Conservation (phyloP, 2,113 vertebrate genomes). For the Hippocampus barbouri region DNA sequence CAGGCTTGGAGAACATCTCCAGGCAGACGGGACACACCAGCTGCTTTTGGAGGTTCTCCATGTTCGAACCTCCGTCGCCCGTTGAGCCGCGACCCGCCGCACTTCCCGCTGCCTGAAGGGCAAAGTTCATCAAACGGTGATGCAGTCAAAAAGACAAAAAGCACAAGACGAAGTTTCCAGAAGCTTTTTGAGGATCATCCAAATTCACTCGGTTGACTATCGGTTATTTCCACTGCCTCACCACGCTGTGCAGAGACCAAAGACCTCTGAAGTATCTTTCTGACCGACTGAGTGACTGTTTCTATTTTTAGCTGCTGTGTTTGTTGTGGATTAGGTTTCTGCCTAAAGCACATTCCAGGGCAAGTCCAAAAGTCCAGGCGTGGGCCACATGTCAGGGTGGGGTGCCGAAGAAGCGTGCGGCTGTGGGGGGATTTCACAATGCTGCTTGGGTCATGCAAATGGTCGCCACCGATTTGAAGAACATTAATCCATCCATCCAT, state of each 20-base stretch:
- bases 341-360: slow-evolving; percentile 48
- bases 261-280: slow-evolving; percentile 13
- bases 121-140: slow-evolving; percentile 78
- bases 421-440: no score
- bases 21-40: slow-evolving; percentile 79
- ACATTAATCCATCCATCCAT: no score
- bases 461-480: no score
- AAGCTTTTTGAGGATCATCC: background rate
- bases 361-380: slow-evolving; percentile 10
- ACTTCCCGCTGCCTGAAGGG: slow-evolving; percentile 56
- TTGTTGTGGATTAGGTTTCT: slow-evolving; percentile 68
- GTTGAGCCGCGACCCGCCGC: background rate
- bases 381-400: background rate
- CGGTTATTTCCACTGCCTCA: slow-evolving; percentile 5
- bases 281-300: slow-evolving; percentile 7
- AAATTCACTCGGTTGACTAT: slow-evolving; percentile 23
- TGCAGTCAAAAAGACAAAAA: background rate
- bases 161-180: background rate
- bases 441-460: no score
- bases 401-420: no score
- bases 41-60: slow-evolving; percentile 85
- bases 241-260: slow-evolving; percentile 18
- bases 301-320: slow-evolving; percentile 65
- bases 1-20: slow-evolving; percentile 80
- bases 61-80: slow-evolving; percentile 44